Base-by-base conservation (phyloP, 2,797 vertebrate species). In the Hylomyscus alleni region DNA sequence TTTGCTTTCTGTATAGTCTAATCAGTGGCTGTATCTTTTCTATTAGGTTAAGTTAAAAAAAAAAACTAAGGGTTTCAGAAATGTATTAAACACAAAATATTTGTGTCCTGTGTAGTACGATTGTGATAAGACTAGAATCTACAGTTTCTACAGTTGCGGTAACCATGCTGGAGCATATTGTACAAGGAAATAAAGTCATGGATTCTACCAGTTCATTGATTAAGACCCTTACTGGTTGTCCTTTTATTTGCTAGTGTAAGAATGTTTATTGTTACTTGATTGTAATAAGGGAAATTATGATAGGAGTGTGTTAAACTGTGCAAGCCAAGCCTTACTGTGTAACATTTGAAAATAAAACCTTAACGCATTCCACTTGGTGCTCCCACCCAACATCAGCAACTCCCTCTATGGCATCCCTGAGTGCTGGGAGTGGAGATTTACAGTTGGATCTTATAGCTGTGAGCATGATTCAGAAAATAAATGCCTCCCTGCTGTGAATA, bases 401-500 rank as follows among this genome's bases (percentile, higher is more conserved):
- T 19, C 34, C 9, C n/a, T 88, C 67, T 58, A 15, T 54, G 60
- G 6, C 2, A 72, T n/a, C 44, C 31, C 6, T 90, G 67, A 34
- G 73, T 22, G 34, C 83, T 12, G 67, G 15, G 73, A 84, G 11
- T 81, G 47, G 77, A 89, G 69, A 95, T 96, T 93, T 90, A 91
- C 31, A 69, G 58, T 31, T 73, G 15, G 94, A 72, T 90, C 80
- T 89, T 50, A 90, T 0, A 93, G 81, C 85, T 96, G 62, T 81
- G 62, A 93, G 73, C 56, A 10, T 83, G n/a, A 77, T 93, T 93
- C 47, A 26, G 52, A 14, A 62, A 47, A 90, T 75, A 81, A 93
- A 91, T 47, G 75, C 52, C 82, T 90, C 54, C 92, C 62, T 95
- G 60, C 52, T 89, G 76, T 95, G 94, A 94, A 80, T 75, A 97